A percentile compares a stretch with the other conserved stretches of the same genome.
These are phyloP conservation scores for Erpobdella octoculata DNA, from an alignment of 2,888 invertebrate species.

Conservation along the genomic window DNA sequence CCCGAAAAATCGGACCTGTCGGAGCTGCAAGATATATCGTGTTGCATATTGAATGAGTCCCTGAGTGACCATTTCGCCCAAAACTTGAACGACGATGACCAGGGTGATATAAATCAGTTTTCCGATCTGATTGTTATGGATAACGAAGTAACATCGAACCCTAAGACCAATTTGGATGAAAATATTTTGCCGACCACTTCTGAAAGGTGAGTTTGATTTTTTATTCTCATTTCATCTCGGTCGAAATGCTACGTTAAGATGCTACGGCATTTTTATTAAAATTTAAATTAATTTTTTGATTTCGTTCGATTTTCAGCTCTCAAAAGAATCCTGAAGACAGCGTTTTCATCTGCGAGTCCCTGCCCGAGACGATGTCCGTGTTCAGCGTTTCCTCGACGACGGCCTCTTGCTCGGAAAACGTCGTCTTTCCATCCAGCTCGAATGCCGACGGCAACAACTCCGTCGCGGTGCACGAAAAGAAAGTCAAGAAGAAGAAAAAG, in stretches of 20 bases:
- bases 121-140: slow-evolving; percentile 29
- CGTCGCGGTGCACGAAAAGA: neutral
- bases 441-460: neutral
- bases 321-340: neutral
- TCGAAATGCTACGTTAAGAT: too few species aligned
- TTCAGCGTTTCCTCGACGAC: slow-evolving; percentile 4
- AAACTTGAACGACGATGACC: slow-evolving; percentile 23
- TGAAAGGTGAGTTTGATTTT: neutral
- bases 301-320: neutral
- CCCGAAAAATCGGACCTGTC: neutral
- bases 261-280: too few species aligned
- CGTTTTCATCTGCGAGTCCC: neutral
- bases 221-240: too few species aligned
- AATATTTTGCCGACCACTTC: neutral
- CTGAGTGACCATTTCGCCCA: slow-evolving; percentile 13
- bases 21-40: slow-evolving; percentile 14
- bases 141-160: slow-evolving; percentile 9
- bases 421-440: neutral
- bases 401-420: neutral
- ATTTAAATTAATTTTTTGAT: too few species aligned
- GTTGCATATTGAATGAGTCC: slow-evolving; percentile 6
- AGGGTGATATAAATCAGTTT: slow-evolving; percentile 26
- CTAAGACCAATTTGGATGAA: slow-evolving; percentile 6
- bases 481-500: neutral
- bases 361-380: neutral